A percentile compares a stretch with the other conserved stretches of the same genome.
Conservation (phyloP, 2,797 vertebrate species). For the Podarcis siculus region DNA sequence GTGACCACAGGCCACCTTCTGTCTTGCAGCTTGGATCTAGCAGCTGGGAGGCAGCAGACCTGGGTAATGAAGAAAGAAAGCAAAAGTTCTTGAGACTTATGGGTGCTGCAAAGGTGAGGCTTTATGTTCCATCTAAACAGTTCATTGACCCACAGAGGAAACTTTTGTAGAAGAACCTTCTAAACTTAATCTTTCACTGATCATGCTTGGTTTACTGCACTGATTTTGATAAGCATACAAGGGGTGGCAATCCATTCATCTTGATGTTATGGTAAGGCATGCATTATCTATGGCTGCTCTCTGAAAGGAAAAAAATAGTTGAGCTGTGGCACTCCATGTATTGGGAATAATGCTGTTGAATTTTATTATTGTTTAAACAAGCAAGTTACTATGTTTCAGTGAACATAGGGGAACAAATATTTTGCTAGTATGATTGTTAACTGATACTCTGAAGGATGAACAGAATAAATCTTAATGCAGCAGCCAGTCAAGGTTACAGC, state of each 20-base stretch:
- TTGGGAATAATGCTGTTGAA: neutral
- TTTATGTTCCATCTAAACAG: neutral
- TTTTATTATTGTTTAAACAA: neutral
- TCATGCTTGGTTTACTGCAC: neutral
- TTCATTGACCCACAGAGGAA: neutral
- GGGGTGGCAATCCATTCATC: neutral
- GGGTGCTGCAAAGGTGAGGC: constrained; percentile 92
- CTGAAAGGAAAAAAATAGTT: neutral
- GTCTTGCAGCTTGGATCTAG: constrained; percentile 82
- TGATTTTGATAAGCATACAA: neutral
- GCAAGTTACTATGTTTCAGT: neutral
- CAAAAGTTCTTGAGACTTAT: constrained; percentile 95
- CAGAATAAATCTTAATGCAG: neutral
- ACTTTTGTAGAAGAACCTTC: neutral
- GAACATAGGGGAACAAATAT: neutral
- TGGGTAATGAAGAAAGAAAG: constrained; percentile 92
- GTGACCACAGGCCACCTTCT: constrained; percentile 2
- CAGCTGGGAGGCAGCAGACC: constrained; percentile 90
- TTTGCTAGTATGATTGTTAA: neutral
- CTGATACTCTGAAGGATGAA: neutral
- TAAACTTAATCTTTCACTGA: neutral
- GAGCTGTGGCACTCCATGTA: neutral
- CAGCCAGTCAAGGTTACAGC: neutral
- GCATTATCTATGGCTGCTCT: neutral
- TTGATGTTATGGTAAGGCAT: neutral